Percentiles rank a stretch among this genome's conserved stretches.
Evolutionary conservation across 2,797 vertebrate species (phyloP).

Genomic region (Peromyscus attwateri): DNA sequence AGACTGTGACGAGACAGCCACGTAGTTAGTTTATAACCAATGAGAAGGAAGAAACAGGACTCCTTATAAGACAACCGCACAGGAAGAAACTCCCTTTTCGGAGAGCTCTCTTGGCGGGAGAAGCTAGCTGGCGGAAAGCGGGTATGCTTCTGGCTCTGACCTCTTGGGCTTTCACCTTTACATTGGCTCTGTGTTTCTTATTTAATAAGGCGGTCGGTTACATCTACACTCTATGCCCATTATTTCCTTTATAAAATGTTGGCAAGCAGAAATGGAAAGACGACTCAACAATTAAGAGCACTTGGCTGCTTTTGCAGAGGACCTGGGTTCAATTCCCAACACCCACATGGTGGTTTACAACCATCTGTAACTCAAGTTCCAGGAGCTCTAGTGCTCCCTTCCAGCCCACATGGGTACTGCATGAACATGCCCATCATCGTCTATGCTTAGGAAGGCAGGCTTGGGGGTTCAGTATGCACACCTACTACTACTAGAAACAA

Average conservation of each 20-base stretch:
- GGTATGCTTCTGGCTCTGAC: too few species aligned
- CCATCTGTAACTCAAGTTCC: neutral
- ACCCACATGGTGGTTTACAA: neutral
- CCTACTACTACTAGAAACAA: neutral
- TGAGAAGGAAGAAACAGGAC: too few species aligned
- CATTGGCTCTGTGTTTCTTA: too few species aligned
- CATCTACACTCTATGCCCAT: neutral
- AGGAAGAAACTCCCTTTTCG: too few species aligned
- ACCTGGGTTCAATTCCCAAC: neutral
- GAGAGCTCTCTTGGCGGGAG: too few species aligned
- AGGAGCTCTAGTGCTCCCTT: neutral
- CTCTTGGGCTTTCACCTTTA: too few species aligned
- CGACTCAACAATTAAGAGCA: neutral
- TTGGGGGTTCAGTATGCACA: fast-evolving
- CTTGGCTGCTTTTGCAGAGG: neutral
- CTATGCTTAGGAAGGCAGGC: neutral
- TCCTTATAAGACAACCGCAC: too few species aligned
- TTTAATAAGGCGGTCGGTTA: too few species aligned
- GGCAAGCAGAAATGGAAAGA: neutral
- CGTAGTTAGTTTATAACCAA: too few species aligned
- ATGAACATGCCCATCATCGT: neutral
- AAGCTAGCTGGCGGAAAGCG: too few species aligned
- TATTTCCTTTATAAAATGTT: neutral
- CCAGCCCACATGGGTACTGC: neutral
- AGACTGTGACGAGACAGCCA: too few species aligned